Evolutionary conservation across 2,113 vertebrate species (phyloP), one percentile per base, ranked within the genome.

Genomic region (Stigmatopora nigra): DNA sequence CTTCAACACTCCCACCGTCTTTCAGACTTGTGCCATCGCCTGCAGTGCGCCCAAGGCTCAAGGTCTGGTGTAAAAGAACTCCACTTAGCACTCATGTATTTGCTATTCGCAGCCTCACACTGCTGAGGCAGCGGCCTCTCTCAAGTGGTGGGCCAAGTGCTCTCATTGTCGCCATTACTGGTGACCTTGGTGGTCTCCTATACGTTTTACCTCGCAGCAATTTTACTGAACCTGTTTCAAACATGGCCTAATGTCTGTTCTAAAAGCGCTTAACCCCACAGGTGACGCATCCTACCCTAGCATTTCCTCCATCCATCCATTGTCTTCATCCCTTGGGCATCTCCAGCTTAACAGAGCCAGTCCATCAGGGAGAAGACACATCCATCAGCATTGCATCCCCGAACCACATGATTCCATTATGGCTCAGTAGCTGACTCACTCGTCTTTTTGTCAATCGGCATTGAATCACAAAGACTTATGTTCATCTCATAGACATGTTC

Each of bases 51-150:
- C 45, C 7, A 68, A 67, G 66, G 77, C 80, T 81, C 78, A 79
- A 83, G 82, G 79, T 83, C 84, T 81, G 67, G 72, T 71, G 73
- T 77, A 68, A 81, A 80, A 80, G 64, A 78, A 78, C 60, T 81
- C 38, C 79, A 76, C 67, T 78, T 73, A 72, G 69, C 44, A 69
- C 59, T 46, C 46, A 69, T 72, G 67, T 77, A 68, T 84, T 73
- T 81, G 74, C 78, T 36, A 78, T 78, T 75, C 65, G 60, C 10
- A 57, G 38, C 60, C 80, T 78, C 48, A 71, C 44, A 73, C 51
- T 72, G 84, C 80, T 79, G 81, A 83, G 75, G 70, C 72, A 68
- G 69, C 69, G 45, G 19, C 46, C 14, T 75, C 73, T 58, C 70
- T 70, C 65, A 69, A 72, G 73, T 65, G 20, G 68, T 56, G 67